These are phyloP conservation scores for Xylota segnis DNA, from an alignment of 2,888 invertebrate species.

Conservation along the genomic window DNA sequence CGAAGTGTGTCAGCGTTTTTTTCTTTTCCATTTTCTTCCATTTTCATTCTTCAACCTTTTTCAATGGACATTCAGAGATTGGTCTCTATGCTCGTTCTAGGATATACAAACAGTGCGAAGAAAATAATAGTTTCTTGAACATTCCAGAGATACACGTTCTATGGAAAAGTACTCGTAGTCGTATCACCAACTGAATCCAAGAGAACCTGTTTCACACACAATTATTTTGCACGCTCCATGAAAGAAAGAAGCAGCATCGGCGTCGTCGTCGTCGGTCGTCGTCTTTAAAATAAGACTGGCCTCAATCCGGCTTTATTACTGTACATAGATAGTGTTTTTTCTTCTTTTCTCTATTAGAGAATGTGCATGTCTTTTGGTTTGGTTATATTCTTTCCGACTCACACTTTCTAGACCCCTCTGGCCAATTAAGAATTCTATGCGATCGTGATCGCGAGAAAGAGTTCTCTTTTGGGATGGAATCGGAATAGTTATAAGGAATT, in stretches of 20 bases:
- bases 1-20: constrained; percentile 54
- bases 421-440: constrained; percentile 46
- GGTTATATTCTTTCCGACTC: constrained; percentile 19
- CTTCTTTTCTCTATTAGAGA: constrained; percentile 2
- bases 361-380: constrained; percentile 5
- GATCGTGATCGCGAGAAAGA: constrained; percentile 29
- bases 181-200: not conserved
- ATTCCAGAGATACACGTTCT: constrained; percentile 20
- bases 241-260: not conserved
- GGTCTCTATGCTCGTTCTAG: constrained; percentile 1
- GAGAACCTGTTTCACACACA: constrained; percentile 45
- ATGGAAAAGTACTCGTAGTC: constrained; percentile 2
- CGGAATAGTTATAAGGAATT: constrained; percentile 10
- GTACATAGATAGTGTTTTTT: not conserved
- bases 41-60: constrained; percentile 8
- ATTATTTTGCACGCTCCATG: constrained; percentile 32
- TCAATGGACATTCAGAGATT: constrained; percentile 8
- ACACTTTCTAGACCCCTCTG: constrained; percentile 26
- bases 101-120: constrained; percentile 1
- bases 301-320: constrained; percentile 50
- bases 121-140: constrained; percentile 28
- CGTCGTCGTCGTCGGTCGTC: constrained; percentile 5
- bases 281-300: constrained; percentile 49
- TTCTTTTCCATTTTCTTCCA: not conserved
- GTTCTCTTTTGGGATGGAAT: not conserved